A percentile compares a stretch with the other conserved stretches of the same genome.
These are phyloP conservation scores for Papilio glaucus DNA, from an alignment of 1,140 invertebrate species.

Conservation along the genomic window DNA sequence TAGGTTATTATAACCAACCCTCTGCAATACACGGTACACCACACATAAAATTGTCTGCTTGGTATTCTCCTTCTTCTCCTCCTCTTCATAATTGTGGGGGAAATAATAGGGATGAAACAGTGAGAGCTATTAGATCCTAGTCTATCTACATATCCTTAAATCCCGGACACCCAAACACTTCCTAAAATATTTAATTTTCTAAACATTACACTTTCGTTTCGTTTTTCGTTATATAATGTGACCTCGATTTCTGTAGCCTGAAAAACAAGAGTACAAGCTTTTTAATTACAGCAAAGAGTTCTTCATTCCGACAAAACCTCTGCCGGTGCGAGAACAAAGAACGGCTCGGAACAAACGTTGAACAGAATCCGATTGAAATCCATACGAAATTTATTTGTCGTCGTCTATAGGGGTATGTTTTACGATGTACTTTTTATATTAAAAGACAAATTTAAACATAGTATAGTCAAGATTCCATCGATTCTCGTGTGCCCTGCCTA, in stretches of 20 bases:
- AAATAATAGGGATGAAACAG: too few species aligned
- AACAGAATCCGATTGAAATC: constrained; percentile 11
- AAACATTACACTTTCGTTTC: background rate
- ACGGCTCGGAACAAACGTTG: background rate
- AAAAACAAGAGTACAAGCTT: constrained; percentile 5
- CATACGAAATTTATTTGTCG: constrained; percentile 1
- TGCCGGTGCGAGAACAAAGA: constrained; percentile 10
- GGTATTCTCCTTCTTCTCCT: too few species aligned
- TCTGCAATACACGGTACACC: too few species aligned
- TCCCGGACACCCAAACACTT: background rate
- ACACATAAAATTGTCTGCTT: too few species aligned
- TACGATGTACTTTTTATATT: too few species aligned
- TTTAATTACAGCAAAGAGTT: constrained; percentile 26
- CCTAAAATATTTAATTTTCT: background rate
- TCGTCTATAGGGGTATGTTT: background rate
- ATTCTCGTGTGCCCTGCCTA: too few species aligned
- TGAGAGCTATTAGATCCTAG: too few species aligned
- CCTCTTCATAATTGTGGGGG: too few species aligned
- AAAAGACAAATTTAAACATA: too few species aligned
- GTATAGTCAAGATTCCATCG: too few species aligned
- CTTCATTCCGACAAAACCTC: constrained; percentile 21
- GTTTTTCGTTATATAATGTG: background rate
- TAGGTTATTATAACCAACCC: too few species aligned
- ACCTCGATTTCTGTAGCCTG: background rate
- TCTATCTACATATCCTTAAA: background rate